Evolutionary conservation across 2,888 invertebrate genomes (phyloP).

Genomic region (Miltochrista miniata): DNA sequence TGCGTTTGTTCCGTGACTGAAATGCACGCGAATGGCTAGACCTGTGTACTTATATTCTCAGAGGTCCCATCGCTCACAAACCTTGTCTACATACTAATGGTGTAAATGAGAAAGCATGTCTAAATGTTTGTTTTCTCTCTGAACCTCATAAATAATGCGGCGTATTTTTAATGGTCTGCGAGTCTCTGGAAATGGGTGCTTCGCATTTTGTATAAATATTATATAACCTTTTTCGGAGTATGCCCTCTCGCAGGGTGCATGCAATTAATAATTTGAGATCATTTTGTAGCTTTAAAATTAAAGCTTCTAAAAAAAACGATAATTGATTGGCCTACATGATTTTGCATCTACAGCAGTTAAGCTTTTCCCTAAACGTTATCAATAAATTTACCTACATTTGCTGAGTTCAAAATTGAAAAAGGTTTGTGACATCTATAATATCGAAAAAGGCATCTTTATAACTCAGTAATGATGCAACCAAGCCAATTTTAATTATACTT

Average conservation of each 20-base stretch:
- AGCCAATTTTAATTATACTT: neutral
- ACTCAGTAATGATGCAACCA: neutral
- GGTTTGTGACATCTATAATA: too few species aligned
- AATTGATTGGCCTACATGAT: too few species aligned
- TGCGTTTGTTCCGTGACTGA: constrained; percentile 39
- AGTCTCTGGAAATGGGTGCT: neutral
- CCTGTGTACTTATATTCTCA: constrained; percentile 25
- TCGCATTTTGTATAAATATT: too few species aligned
- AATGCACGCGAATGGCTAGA: constrained; percentile 26
- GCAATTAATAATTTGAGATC: too few species aligned
- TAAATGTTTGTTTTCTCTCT: neutral
- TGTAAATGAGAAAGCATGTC: constrained; percentile 1
- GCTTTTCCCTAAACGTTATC: too few species aligned
- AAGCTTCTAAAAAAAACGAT: too few species aligned
- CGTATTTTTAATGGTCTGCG: neutral
- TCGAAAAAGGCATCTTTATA: neutral
- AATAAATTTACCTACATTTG: too few species aligned
- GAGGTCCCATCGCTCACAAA: constrained; percentile 26
- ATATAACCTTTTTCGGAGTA: too few species aligned
- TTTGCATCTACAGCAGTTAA: too few species aligned
- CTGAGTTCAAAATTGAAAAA: too few species aligned
- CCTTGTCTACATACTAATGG: constrained; percentile 13
- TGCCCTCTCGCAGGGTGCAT: too few species aligned
- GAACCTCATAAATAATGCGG: neutral
- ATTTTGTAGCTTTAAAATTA: too few species aligned